Evolutionary conservation across 2,113 vertebrate species (phyloP), one percentile per base, ranked within the genome.

Genomic region (Anoura caudifer): DNA sequence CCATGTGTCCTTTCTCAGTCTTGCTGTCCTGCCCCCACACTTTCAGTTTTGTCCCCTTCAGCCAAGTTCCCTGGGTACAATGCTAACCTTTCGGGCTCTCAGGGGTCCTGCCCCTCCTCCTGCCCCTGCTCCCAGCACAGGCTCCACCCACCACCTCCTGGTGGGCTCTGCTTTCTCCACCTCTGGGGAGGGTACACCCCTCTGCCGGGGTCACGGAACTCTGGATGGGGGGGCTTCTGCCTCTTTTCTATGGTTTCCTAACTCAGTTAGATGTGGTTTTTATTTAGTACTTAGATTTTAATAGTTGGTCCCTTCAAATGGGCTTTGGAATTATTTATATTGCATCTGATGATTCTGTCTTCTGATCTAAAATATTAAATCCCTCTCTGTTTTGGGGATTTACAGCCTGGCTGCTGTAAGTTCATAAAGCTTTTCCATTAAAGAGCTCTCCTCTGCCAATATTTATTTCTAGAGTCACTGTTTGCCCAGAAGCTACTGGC

Each of bases 401-500:
- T 95, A 92, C 36, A 91, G 77, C 85, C 96, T 73, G 28, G 41
- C 76, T 73, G 61, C 81, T 82, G 65, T 38, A 69, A 81, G 90
- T 79, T 87, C 91, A 72, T 73, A 92, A 76, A 96, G 90, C 87
- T 94, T 94, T 97, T 92, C 94, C 96, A 95, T 95, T 96, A 95
- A 93, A 95, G 77, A 50, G 90, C 83, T 87, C 33, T 92, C 84
- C 90, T 95, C 94, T 97, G 97, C 97, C 97, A 97, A 94, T 96
- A 96, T 97, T 98, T 98, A 98, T 96, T 97, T 96, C 96, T 83
- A 36, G 70, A 96, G 84, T 96, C 91, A 90, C 96, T 96, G 96
- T 97, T 96, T 98, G 96, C 96, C 96, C 97, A 97, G 96, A 98
- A 97, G 95, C 92, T 72, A 77, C 95, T 97, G 94, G 95, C 97